Evolutionary conservation across 2,113 vertebrate genomes (phyloP).

Genomic region (Pseudolaguvia tuberculata): DNA sequence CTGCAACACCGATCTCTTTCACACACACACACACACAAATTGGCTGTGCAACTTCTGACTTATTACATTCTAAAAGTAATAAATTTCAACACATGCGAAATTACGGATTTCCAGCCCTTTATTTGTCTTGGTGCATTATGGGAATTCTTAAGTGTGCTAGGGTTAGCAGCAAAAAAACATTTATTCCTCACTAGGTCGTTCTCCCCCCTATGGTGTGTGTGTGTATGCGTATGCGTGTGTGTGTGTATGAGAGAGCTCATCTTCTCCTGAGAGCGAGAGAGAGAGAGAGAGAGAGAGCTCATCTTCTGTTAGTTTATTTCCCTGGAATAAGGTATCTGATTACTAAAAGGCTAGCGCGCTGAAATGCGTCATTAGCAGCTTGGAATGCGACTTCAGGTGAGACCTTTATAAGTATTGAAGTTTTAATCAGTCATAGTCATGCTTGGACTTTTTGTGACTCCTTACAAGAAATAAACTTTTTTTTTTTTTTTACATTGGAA

Average conservation of each 20-base stretch:
- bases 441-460: conserved; percentile 58
- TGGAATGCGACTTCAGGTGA: conserved; percentile 65
- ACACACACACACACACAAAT: conserved; percentile 4
- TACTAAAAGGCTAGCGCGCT: conserved; percentile 64
- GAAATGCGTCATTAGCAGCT: conserved; percentile 79
- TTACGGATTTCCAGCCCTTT: neutral
- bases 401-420: no score
- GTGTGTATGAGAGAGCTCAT: neutral
- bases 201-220: conserved; percentile 48
- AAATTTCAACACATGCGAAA: neutral
- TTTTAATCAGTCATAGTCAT: no score
- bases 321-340: conserved; percentile 76
- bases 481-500: conserved; percentile 50
- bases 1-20: conserved; percentile 9
- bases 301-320: conserved; percentile 47
- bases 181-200: conserved; percentile 37
- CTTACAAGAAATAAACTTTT: neutral
- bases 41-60: neutral
- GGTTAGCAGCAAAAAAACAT: neutral
- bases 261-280: no score
- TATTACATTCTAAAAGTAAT: neutral
- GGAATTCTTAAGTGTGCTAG: conserved; percentile 1
- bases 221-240: neutral
- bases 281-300: conserved; percentile 13
- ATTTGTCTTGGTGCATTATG: conserved; percentile 12